Base-by-base conservation (phyloP, 1,140 invertebrate species). In the Oryctes rhinoceros region DNA sequence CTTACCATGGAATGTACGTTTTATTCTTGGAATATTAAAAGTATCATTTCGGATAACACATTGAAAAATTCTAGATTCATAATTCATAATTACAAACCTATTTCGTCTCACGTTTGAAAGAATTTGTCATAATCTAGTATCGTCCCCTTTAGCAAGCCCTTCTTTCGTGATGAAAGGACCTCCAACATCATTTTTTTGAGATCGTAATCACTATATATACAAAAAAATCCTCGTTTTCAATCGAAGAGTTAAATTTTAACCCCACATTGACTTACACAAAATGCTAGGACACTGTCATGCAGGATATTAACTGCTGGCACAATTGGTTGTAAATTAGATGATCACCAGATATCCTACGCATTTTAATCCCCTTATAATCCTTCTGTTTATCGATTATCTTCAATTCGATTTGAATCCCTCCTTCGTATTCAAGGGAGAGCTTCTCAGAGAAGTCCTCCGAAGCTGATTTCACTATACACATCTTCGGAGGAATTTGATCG, bases 281-380 rank as follows among this genome's bases (percentile, higher is more conserved):
- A 75, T 83, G 88, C 88, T 90, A 90, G 90, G 90, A 94, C 87
- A 94, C 94, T 81, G 93, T 94, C 88, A 98, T 94, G 86, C 95
- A 96, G 71, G 94, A 94, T 67, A 98, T 95, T 77, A 98, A 89
- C 86, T 97, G 95, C 85, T 97, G 94, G 88, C 96, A 98, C 15
- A 98, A 91, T 86, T 96, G 95, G 81, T 94, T 95, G 86, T 97
- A 98, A 86, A 96, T 94, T 80, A 94, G 90, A 87, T 96, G 95
- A 88, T 98, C 96, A 3, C 97, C 97, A 0, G 96, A 97, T 81
- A 98, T 96, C 86, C 96, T 90, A 79, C 96, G 89, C 91, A 98
- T 93, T 85, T 97, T 97, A 80, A 98, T 91, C 7, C 96, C 95
- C 83, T 96, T 96, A 39, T 85, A 86, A 85, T 94, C 93, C 81